A percentile compares a stretch with the other conserved stretches of the same genome.
Evolutionary conservation across 2,113 vertebrate species (phyloP).

Genomic region (Arizona elegans): DNA sequence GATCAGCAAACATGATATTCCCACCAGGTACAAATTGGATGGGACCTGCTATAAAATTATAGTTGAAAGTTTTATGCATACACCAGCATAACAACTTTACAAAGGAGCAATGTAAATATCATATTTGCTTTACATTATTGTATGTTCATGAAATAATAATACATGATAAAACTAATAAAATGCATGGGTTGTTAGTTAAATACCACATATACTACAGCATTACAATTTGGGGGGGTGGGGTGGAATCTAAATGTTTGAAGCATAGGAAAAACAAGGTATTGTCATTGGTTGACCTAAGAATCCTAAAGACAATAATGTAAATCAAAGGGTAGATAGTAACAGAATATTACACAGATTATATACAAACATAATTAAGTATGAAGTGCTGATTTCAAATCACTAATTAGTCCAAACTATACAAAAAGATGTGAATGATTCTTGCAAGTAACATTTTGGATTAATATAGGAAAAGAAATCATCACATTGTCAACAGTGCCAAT

Average conservation of each 20-base stretch:
- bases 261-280: background rate
- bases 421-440: background rate
- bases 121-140: background rate
- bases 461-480: background rate
- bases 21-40: background rate
- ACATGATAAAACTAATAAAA: background rate
- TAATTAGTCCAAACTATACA: background rate
- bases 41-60: constrained; percentile 2
- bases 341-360: background rate
- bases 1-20: constrained; percentile 14
- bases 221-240: background rate
- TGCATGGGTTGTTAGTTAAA: background rate
- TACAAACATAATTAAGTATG: background rate
- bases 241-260: background rate
- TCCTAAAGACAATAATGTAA: background rate
- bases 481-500: background rate
- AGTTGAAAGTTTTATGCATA: constrained; percentile 1
- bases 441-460: background rate
- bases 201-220: background rate
- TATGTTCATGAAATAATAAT: background rate
- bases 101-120: background rate
- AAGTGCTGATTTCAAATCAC: background rate
- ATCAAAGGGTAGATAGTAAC: background rate
- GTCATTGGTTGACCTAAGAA: background rate
- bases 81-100: background rate